Evolutionary conservation across 2,797 vertebrate species (phyloP).

Genomic region (Petrocephalus sullivani): DNA sequence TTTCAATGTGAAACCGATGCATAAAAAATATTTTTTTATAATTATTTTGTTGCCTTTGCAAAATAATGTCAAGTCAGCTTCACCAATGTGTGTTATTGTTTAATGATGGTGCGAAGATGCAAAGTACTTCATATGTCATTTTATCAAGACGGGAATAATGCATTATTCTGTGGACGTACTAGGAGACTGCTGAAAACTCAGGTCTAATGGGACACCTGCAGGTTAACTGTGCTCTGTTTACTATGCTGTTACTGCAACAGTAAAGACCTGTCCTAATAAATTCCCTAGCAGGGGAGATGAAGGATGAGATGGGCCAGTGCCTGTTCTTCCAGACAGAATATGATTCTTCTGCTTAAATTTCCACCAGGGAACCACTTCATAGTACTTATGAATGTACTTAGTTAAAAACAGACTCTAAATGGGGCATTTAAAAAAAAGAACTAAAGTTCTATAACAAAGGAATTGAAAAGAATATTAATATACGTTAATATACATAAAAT

Average conservation of each 20-base stretch:
- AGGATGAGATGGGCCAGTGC: constrained; percentile 19
- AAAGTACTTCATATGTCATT: background rate
- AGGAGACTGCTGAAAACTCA: background rate
- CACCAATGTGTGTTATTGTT: background rate
- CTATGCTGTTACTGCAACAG: background rate
- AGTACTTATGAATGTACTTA: background rate
- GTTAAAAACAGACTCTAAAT: background rate
- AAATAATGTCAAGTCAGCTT: too few relatives aligned
- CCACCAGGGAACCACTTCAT: background rate
- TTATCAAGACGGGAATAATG: background rate
- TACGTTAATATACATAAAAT: too few relatives aligned
- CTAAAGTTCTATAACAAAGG: background rate
- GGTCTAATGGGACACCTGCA: background rate
- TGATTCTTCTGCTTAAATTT: constrained; percentile 10
- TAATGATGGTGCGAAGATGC: background rate
- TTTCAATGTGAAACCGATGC: background rate
- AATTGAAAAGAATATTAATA: background rate
- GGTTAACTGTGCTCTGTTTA: background rate
- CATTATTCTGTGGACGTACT: background rate
- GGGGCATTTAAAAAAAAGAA: background rate
- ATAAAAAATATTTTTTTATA: background rate
- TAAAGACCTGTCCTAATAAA: constrained; percentile 23
- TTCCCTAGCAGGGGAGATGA: background rate
- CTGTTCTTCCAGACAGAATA: constrained; percentile 18
- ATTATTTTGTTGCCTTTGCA: background rate